Evolutionary conservation across 2,797 vertebrate species (phyloP), one percentile per base, ranked within the genome.

Genomic region (Oreochromis grahami): DNA sequence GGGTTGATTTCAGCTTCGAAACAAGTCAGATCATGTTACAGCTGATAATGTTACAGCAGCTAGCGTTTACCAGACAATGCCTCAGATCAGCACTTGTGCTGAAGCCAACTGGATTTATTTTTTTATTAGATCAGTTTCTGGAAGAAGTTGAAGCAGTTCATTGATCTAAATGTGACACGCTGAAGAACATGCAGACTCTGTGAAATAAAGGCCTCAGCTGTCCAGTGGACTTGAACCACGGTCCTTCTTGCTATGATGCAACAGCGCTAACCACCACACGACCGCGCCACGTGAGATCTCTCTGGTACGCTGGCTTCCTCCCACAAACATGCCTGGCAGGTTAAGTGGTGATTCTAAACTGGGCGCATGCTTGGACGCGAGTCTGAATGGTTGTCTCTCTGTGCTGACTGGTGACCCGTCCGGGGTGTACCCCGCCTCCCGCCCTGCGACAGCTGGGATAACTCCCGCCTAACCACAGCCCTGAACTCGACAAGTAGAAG

Each of bases 111-210:
- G 60, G 6, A 65, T 34, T n/a, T 21, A 0, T 11, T 19, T 34
- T 29, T 11, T 1, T 17, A 14, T 26, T 55, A 5, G 53, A 55
- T 55, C 12, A 13, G 60, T 21, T 38, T 65, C 34, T 5, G 21
- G 7, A 21, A 65, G 34, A 38, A 21, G 60, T 38, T 8, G 11
- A 65, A 38, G 60, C 34, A 8, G 32, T 13, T 36, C 17, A 17
- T 36, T 38, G 34, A 63, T 63, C 34, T 38, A 63, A 63, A 63
- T 0, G 34, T 21, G 17, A 60, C 29, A 0, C 3, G 0, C 9
- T 34, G 15, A 60, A 19, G 58, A 63, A n/a, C 6, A 60, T 7
- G 9, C 56, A n/a, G 56, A 60, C 58, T 19, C 29, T n/a, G 17
- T 5, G 3, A 58, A 58, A 58, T 19, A 32, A 32, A 58, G 0